phyloP scores from a whole-genome alignment of 2,797 vertebrate species.

The Rhadinocentrus ornatus region DNA sequence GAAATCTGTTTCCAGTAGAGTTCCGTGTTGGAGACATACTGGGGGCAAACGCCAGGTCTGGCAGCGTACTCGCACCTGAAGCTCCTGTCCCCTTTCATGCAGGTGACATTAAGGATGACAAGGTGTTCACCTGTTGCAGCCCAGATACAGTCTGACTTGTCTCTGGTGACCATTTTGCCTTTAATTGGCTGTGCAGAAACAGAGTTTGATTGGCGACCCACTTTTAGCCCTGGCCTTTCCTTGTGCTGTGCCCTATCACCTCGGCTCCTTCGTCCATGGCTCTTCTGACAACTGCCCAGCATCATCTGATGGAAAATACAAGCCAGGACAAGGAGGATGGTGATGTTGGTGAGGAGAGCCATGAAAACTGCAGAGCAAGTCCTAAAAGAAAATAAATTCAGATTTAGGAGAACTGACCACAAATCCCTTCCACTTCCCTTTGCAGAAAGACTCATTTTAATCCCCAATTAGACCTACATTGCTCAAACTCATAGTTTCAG shows the following conservation, averaged over 20 bases:
- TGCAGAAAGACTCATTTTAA: slow-evolving; percentile 4
- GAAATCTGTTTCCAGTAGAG: slow-evolving; percentile 90
- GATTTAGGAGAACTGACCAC: slow-evolving; percentile 31
- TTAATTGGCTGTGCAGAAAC: slow-evolving; percentile 51
- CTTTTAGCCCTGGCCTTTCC: slow-evolving; percentile 52
- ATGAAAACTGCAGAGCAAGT: slow-evolving; percentile 51
- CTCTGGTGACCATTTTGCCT: slow-evolving; percentile 84
- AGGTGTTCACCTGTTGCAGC: slow-evolving; percentile 54
- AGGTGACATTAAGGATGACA: slow-evolving; percentile 75
- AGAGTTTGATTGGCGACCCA: slow-evolving; percentile 52
- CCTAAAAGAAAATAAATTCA: slow-evolving; percentile 48
- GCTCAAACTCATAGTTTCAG: background rate
- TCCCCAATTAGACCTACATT: background rate
- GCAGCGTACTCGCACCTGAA: slow-evolving; percentile 87
- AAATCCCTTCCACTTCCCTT: slow-evolving; percentile 24
- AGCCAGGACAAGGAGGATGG: slow-evolving; percentile 79
- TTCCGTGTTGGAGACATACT: slow-evolving; percentile 70
- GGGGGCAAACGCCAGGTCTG: slow-evolving; percentile 80
- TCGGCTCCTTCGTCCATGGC: slow-evolving; percentile 43
- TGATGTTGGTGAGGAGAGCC: slow-evolving; percentile 71
- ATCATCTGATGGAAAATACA: slow-evolving; percentile 76
- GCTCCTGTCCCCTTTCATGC: slow-evolving; percentile 64
- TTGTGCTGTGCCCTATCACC: slow-evolving; percentile 53
- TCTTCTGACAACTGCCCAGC: slow-evolving; percentile 68
- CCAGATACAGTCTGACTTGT: slow-evolving; percentile 87